These are phyloP conservation scores for Drosophila kokeensis DNA, from an alignment of 2,888 invertebrate genomes.

Conservation along the genomic window DNA sequence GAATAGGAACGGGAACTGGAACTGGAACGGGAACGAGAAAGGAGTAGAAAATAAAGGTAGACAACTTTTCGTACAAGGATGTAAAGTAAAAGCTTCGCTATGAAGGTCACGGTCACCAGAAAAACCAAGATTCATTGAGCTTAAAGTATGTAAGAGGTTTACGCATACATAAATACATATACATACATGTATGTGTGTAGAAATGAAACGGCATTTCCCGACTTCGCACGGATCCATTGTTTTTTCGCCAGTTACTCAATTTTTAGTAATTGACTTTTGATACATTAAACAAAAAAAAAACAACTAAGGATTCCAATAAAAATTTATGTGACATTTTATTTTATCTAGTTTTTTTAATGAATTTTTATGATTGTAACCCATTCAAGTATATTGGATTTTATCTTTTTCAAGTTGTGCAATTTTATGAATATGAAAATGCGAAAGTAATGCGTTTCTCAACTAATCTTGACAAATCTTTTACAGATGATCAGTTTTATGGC, in stretches of 20 bases:
- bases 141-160: background rate
- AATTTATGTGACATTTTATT: background rate
- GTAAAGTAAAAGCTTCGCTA: background rate
- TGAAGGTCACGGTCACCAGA: background rate
- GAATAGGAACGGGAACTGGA: background rate
- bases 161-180: background rate
- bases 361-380: background rate
- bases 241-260: background rate
- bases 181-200: background rate
- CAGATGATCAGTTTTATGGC: background rate
- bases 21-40: background rate
- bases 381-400: background rate
- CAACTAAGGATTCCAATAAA: background rate
- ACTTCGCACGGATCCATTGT: background rate
- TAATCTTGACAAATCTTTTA: background rate
- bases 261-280: background rate
- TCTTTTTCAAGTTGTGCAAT: background rate
- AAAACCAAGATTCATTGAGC: background rate
- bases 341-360: background rate
- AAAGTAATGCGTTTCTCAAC: background rate
- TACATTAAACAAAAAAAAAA: background rate
- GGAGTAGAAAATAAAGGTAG: background rate
- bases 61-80: slow-evolving; percentile 7
- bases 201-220: background rate
- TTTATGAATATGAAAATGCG: background rate